Conservation (phyloP, 2,888 invertebrate species). For the Erpobdella octoculata region DNA sequence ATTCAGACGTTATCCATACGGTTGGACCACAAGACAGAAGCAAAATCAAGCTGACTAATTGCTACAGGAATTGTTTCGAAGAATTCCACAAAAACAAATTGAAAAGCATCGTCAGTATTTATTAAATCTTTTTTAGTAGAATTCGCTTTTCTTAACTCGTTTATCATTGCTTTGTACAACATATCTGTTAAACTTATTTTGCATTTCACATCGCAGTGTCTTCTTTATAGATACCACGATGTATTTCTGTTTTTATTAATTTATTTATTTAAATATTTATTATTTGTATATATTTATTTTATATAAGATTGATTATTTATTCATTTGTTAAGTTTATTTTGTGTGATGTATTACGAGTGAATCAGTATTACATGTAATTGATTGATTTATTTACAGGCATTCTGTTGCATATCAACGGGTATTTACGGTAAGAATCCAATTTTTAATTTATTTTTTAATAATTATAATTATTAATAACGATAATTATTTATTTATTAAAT, state of each 20-base stretch:
- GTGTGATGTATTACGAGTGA: too few species aligned
- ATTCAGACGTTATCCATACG: constrained; percentile 77
- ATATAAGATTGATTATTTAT: too few species aligned
- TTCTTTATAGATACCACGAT: too few species aligned
- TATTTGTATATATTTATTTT: constrained; percentile 4
- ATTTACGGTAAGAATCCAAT: constrained; percentile 64
- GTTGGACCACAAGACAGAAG: constrained; percentile 76
- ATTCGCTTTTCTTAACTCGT: not conserved
- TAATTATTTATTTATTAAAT: too few species aligned
- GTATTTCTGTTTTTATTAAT: not conserved
- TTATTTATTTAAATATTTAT: constrained; percentile 2
- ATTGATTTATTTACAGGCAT: constrained; percentile 56
- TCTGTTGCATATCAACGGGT: constrained; percentile 86
- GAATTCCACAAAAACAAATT: constrained; percentile 15
- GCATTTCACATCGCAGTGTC: too few species aligned
- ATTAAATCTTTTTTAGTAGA: constrained; percentile 1
- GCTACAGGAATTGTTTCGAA: constrained; percentile 22
- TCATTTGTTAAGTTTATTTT: too few species aligned
- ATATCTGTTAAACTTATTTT: too few species aligned
- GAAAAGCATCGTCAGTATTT: constrained; percentile 19
- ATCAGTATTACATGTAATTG: not conserved
- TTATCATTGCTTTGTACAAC: not conserved
- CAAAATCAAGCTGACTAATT: constrained; percentile 45
- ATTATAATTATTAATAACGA: not conserved
- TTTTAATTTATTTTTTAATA: not conserved